These are phyloP conservation scores for Cephalophus harveyi DNA, from an alignment of 2,113 vertebrate species.

Conservation along the genomic window DNA sequence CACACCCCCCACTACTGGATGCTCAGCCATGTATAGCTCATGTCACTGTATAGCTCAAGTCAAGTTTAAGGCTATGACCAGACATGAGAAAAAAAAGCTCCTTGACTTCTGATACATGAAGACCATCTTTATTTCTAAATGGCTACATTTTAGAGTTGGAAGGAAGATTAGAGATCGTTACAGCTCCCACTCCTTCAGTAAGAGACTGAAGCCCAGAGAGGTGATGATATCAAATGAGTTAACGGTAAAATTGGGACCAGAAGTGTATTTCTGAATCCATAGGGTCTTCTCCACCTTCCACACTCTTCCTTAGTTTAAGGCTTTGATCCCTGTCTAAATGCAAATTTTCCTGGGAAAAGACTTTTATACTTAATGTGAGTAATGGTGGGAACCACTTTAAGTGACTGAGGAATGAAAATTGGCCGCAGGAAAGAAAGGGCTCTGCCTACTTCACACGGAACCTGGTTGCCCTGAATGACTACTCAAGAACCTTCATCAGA, in stretches of 20 bases:
- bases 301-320: background rate
- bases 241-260: background rate
- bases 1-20: accelerated
- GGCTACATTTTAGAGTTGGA: background rate
- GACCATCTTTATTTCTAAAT: background rate
- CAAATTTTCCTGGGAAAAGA: background rate
- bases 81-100: background rate
- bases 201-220: background rate
- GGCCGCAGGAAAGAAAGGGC: background rate
- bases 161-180: background rate
- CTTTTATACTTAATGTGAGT: background rate
- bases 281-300: background rate
- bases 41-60: background rate
- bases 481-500: background rate
- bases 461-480: background rate
- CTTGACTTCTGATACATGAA: background rate
- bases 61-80: background rate
- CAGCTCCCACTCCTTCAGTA: background rate
- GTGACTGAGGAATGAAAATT: background rate
- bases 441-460: background rate
- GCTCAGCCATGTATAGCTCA: background rate
- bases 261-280: background rate
- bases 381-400: background rate
- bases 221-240: background rate
- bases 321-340: background rate